Evolutionary conservation across 2,888 invertebrate species (phyloP).

Genomic region (Petrolisthes manimaculis): DNA sequence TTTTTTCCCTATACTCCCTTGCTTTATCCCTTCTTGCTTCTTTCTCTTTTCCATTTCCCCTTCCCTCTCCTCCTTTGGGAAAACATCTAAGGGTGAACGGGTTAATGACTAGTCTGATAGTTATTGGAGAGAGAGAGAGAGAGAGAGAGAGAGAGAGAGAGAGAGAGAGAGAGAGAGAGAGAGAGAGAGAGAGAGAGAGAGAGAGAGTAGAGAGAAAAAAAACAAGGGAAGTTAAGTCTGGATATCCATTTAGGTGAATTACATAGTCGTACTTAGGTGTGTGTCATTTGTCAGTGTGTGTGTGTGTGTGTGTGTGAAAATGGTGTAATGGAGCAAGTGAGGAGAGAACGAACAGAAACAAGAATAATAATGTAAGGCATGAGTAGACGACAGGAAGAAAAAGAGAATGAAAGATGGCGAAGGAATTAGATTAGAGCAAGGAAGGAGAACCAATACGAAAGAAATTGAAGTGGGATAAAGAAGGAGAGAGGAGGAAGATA

Average conservation of each 20-base stretch:
- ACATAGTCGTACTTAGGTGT: neutral
- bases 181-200: neutral
- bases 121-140: neutral
- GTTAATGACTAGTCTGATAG: neutral
- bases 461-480: neutral
- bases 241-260: neutral
- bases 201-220: neutral
- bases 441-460: neutral
- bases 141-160: neutral
- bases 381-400: neutral
- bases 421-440: neutral
- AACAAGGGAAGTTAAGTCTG: too few relatives aligned
- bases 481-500: neutral
- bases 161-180: neutral
- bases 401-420: neutral
- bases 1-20: neutral
- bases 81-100: neutral
- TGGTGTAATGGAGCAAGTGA: neutral
- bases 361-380: neutral
- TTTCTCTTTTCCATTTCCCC: neutral
- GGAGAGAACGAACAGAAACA: neutral
- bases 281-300: neutral
- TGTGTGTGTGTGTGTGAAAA: neutral
- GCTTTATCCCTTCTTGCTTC: neutral
- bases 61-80: too few relatives aligned